Evolutionary conservation across 2,888 invertebrate species (phyloP).

Genomic region (Neocrepidodera transversa): DNA sequence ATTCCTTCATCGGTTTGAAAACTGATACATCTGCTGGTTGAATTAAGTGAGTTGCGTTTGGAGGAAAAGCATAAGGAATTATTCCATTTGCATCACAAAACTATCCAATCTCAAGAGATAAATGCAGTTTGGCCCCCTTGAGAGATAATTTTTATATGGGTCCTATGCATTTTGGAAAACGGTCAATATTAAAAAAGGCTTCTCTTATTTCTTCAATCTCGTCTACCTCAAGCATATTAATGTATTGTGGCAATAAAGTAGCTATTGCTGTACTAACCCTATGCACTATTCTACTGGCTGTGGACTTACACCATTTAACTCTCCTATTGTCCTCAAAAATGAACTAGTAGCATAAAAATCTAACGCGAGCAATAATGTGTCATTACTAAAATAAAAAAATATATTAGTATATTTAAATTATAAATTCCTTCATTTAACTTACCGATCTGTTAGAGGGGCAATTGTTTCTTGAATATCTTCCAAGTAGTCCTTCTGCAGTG

Average conservation of each 20-base stretch:
- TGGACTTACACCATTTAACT: background rate
- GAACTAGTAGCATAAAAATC: background rate
- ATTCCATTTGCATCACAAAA: too few species aligned
- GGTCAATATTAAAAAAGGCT: background rate
- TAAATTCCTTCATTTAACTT: background rate
- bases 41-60: too few species aligned
- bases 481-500: background rate
- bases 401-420: background rate
- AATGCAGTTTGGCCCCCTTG: background rate
- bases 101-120: background rate
- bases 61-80: too few species aligned
- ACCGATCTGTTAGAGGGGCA: background rate
- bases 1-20: too few species aligned
- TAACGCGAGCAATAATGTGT: background rate
- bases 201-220: background rate
- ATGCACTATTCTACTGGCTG: too few species aligned
- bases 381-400: too few species aligned
- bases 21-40: too few species aligned
- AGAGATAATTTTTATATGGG: background rate
- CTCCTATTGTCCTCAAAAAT: background rate
- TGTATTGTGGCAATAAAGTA: background rate
- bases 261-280: too few species aligned
- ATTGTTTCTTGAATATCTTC: background rate
- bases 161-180: background rate
- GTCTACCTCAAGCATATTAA: background rate